A percentile compares a stretch with the other conserved stretches of the same genome.
These are phyloP conservation scores for Cacatua alba DNA, from an alignment of 2,113 vertebrate species.

Conservation along the genomic window DNA sequence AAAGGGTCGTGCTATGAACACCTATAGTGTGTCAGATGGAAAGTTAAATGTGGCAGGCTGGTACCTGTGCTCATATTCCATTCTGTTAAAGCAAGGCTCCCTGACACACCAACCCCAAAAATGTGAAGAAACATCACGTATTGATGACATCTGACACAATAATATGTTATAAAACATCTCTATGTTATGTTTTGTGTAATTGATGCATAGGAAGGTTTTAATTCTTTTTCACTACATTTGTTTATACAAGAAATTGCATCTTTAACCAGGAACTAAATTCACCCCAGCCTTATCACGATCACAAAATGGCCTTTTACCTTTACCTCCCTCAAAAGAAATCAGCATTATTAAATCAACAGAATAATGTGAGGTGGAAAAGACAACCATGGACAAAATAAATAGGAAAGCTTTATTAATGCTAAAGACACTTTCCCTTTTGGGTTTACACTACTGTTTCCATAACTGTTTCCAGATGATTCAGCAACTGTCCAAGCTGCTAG, in stretches of 20 bases:
- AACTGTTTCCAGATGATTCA: slow-evolving; percentile 75
- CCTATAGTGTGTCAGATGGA: rapidly evolving
- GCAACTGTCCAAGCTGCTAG: slow-evolving; percentile 4
- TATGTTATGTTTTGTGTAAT: rapidly evolving
- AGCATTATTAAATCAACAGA: slow-evolving; percentile 54
- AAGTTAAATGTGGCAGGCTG: rapidly evolving
- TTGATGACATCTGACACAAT: background rate
- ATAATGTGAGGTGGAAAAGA: slow-evolving; percentile 43
- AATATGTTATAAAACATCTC: background rate
- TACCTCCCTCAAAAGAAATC: background rate
- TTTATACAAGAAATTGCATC: background rate
- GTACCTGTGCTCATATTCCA: background rate
- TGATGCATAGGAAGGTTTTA: rapidly evolving
- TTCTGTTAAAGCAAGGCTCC: background rate
- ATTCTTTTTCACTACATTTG: background rate
- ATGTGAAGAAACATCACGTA: background rate
- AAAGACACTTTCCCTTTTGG: slow-evolving; percentile 68
- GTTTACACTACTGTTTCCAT: slow-evolving; percentile 61
- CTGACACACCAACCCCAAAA: background rate
- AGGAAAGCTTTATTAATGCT: slow-evolving; percentile 71
- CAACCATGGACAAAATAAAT: slow-evolving; percentile 63
- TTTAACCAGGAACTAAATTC: background rate
- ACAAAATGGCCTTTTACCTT: background rate
- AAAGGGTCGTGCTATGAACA: background rate
- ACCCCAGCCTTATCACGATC: background rate